Conservation (phyloP, 2,113 vertebrate genomes). For the Platichthys stellatus region DNA sequence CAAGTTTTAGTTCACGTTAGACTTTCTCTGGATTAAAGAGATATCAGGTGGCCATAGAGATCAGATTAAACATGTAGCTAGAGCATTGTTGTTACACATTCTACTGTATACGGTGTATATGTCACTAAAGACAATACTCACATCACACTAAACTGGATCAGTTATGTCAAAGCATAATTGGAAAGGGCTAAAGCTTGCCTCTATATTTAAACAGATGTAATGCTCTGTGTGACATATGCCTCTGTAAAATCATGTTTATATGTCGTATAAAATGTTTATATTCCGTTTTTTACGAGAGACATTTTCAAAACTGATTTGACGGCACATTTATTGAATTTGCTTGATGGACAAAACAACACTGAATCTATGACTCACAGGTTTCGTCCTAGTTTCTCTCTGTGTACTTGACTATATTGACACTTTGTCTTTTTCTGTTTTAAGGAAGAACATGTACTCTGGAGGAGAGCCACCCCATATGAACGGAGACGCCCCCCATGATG, state of each 20-base stretch:
- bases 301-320: too few species aligned
- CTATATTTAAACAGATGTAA: too few species aligned
- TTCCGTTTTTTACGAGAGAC: too few species aligned
- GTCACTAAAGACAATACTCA: not conserved
- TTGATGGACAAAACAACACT: not conserved
- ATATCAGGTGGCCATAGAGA: too few species aligned
- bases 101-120: not conserved
- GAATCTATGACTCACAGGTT: not conserved
- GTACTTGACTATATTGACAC: not conserved
- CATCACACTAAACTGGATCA: not conserved
- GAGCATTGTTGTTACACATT: not conserved
- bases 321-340: too few species aligned
- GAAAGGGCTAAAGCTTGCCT: too few species aligned
- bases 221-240: too few species aligned
- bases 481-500: slow-evolving; percentile 88
- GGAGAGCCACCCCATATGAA: slow-evolving; percentile 92
- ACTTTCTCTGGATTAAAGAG: not conserved
- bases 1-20: too few species aligned
- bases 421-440: slow-evolving; percentile 53
- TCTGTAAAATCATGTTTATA: too few species aligned
- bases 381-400: not conserved
- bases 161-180: too few species aligned
- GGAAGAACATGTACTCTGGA: slow-evolving; percentile 93
- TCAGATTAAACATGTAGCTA: not conserved
- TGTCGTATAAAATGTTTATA: too few species aligned